Evolutionary conservation across 2,113 vertebrate species (phyloP).

Genomic region (Anthoscopus minutus): DNA sequence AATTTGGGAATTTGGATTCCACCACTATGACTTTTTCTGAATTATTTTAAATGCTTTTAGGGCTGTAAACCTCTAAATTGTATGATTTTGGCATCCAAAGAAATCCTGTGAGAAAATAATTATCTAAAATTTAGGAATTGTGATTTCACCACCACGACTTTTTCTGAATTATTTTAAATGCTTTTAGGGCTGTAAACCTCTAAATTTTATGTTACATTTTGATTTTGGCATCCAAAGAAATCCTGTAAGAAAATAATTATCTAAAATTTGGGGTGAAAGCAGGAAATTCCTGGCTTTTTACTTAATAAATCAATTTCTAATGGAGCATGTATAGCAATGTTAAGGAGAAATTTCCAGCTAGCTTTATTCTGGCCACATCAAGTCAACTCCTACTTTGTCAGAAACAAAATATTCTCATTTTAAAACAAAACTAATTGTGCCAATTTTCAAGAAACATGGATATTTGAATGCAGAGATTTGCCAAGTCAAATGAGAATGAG

Average conservation of each 20-base stretch:
- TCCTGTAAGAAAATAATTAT: neutral
- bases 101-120: neutral
- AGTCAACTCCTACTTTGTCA: neutral
- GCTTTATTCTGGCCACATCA: neutral
- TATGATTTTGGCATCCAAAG: neutral
- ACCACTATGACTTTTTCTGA: neutral
- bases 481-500: neutral
- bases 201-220: neutral
- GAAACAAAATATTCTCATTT: neutral
- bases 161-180: neutral
- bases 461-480: neutral
- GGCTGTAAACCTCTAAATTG: neutral
- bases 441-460: neutral
- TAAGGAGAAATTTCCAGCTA: neutral
- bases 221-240: neutral
- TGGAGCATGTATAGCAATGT: neutral
- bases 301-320: neutral
- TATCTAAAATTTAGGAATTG: neutral
- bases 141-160: neutral
- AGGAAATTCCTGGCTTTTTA: neutral
- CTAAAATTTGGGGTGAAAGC: neutral
- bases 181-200: neutral
- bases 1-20: neutral
- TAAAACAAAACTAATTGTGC: neutral
- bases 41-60: neutral